A percentile compares a stretch with the other conserved stretches of the same genome.
Conservation (phyloP, 2,888 invertebrate genomes). For the Lithophane leautieri region DNA sequence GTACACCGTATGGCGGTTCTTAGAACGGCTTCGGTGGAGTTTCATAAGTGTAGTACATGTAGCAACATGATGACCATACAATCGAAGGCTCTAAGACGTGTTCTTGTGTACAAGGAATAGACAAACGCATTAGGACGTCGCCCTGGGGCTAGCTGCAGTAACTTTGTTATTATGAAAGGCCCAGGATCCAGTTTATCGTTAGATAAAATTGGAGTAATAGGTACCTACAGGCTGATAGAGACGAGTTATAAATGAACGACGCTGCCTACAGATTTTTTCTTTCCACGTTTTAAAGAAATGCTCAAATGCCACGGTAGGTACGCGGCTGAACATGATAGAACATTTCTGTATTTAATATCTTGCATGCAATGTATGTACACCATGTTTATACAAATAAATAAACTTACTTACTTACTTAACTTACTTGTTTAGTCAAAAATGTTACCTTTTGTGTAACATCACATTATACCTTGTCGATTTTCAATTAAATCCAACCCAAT, state of each 20-base stretch:
- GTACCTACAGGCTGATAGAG: too few relatives aligned
- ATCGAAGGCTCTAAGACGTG: not conserved
- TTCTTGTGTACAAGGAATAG: not conserved
- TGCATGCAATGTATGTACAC: too few relatives aligned
- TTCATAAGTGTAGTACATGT: not conserved
- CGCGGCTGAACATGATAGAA: too few relatives aligned
- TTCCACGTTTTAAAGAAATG: too few relatives aligned
- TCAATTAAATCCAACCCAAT: constrained; percentile 5
- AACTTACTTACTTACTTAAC: too few relatives aligned
- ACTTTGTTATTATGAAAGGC: not conserved
- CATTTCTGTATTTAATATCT: too few relatives aligned
- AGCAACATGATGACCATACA: not conserved
- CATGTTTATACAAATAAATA: too few relatives aligned
- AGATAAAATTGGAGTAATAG: too few relatives aligned
- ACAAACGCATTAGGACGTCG: not conserved
- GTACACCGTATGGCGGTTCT: not conserved
- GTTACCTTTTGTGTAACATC: not conserved
- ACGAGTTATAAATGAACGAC: too few relatives aligned
- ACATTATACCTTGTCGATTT: not conserved
- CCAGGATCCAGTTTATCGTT: not conserved
- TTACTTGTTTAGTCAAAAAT: too few relatives aligned
- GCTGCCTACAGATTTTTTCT: too few relatives aligned
- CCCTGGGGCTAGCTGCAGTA: not conserved
- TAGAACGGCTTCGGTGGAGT: not conserved
- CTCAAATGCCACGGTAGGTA: too few relatives aligned